These are phyloP conservation scores for Thecophora atra DNA, from an alignment of 2,888 invertebrate species.

Conservation along the genomic window DNA sequence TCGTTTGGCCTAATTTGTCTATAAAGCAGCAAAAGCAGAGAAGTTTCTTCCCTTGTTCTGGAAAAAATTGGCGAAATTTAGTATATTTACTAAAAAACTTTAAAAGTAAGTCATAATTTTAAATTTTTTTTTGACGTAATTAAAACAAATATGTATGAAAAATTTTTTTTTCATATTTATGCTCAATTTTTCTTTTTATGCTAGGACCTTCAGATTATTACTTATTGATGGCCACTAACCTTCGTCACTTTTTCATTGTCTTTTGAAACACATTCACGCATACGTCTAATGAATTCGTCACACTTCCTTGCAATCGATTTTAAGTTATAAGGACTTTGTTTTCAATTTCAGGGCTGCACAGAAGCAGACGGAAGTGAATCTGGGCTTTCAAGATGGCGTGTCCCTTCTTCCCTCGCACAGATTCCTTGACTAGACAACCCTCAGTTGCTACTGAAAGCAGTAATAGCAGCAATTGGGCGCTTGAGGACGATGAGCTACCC, in stretches of 20 bases:
- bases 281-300: neutral
- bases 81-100: too few species aligned
- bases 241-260: neutral
- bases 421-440: slow-evolving; percentile 62
- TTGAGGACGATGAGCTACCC: slow-evolving; percentile 64
- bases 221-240: neutral
- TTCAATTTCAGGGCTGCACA: slow-evolving; percentile 29
- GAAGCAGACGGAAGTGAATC: slow-evolving; percentile 2
- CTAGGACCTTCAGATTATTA: neutral
- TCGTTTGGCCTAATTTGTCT: slow-evolving; percentile 32
- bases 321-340: neutral
- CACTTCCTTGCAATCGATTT: too few species aligned
- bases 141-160: neutral
- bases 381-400: slow-evolving; percentile 60
- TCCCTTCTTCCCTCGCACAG: slow-evolving; percentile 64
- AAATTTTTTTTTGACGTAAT: neutral
- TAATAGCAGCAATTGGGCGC: slow-evolving; percentile 57
- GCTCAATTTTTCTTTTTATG: neutral
- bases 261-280: neutral
- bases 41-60: neutral
- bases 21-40: neutral
- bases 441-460: slow-evolving; percentile 59
- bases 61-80: too few species aligned
- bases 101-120: too few species aligned
- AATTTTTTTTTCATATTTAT: neutral